phyloP scores from a whole-genome alignment of 2,797 vertebrate species.

The Rhyacichthys aspro region DNA sequence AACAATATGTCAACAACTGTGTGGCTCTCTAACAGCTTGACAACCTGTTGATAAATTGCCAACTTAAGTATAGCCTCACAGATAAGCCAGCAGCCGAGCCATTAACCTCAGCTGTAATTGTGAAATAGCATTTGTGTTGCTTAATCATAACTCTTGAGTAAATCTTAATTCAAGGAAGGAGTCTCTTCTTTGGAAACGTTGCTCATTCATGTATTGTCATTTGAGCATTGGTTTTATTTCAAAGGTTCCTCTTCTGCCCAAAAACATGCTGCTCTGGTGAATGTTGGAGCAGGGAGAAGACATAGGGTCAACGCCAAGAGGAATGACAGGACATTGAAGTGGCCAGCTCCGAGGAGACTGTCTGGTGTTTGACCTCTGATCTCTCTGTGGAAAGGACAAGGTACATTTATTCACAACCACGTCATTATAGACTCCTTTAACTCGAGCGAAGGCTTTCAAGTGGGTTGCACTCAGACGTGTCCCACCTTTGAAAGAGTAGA shows the following conservation, averaged over 20 bases:
- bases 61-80: constrained; percentile 2
- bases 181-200: constrained; percentile 48
- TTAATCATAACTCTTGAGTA: constrained; percentile 65
- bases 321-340: constrained; percentile 26
- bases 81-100: constrained; percentile 10
- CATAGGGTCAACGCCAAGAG: constrained; percentile 6
- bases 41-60: constrained; percentile 27
- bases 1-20: constrained; percentile 17
- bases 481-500: constrained; percentile 24
- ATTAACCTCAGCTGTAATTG: constrained; percentile 28
- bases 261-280: not conserved
- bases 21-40: constrained; percentile 11
- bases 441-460: constrained; percentile 38
- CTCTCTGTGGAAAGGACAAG: constrained; percentile 15
- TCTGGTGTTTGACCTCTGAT: constrained; percentile 39
- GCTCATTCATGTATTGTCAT: constrained; percentile 30
- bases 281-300: not conserved
- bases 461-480: constrained; percentile 10
- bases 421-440: constrained; percentile 35
- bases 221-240: constrained; percentile 1
- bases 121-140: constrained; percentile 58
- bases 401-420: constrained; percentile 16
- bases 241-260: constrained; percentile 47
- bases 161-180: constrained; percentile 59
- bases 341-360: constrained; percentile 31